Percentiles rank a stretch among this genome's conserved stretches.
Conservation (phyloP, 2,888 invertebrate genomes). For the Lepidochrysops patricia region DNA sequence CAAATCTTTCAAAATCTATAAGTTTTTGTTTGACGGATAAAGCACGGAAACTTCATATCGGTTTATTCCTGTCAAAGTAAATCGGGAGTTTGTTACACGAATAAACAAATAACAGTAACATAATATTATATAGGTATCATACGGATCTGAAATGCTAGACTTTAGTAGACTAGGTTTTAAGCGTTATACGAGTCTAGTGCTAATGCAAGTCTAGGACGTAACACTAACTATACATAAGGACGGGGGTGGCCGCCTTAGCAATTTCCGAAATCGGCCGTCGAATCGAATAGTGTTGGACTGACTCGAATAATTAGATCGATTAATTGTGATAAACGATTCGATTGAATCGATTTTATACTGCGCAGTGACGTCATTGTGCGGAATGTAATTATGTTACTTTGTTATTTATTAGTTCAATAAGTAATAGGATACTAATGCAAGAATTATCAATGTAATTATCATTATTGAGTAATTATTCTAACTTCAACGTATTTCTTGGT, state of each 20-base stretch:
- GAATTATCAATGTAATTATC: not conserved
- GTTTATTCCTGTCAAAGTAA: too few species aligned
- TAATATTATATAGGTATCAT: too few species aligned
- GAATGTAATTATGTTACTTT: slow-evolving; percentile 1
- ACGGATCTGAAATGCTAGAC: too few species aligned
- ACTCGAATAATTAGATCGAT: slow-evolving; percentile 66
- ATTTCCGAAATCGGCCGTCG: slow-evolving; percentile 72
- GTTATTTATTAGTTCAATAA: not conserved
- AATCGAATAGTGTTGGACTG: slow-evolving; percentile 62
- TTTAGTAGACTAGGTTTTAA: not conserved
- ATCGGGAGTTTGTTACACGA: too few species aligned
- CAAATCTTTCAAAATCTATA: too few species aligned
- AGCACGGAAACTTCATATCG: too few species aligned
- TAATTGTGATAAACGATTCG: slow-evolving; percentile 50
- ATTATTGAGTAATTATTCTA: not conserved
- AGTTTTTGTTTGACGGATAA: too few species aligned
- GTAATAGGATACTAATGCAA: not conserved
- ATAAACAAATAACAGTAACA: too few species aligned
- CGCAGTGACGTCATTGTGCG: not conserved
- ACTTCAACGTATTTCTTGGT: not conserved
- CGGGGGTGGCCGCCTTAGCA: slow-evolving; percentile 61
- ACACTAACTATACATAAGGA: slow-evolving; percentile 15
- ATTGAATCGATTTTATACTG: slow-evolving; percentile 22
- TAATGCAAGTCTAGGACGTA: not conserved
- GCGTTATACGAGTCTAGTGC: not conserved